phyloP scores from a whole-genome alignment of 2,113 vertebrate species.

The Vulpes vulpes region DNA sequence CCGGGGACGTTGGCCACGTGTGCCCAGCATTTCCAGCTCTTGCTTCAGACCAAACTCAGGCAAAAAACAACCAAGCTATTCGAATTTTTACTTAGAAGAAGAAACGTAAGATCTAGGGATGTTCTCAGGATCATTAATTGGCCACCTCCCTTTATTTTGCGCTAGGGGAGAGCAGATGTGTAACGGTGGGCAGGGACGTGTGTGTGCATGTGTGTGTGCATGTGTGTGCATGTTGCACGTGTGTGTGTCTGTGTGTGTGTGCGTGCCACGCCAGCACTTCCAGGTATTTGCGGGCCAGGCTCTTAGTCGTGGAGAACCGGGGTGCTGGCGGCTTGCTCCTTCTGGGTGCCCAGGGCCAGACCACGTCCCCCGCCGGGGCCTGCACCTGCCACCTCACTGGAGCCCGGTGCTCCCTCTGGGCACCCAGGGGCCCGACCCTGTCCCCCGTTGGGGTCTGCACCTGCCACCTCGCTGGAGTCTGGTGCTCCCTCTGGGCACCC shows the following conservation, averaged over 20 bases:
- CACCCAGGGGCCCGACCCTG: too few species aligned
- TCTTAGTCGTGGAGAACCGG: background rate
- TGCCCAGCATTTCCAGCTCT: background rate
- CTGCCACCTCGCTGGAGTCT: too few species aligned
- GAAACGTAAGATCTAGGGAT: background rate
- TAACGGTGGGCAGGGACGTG: accelerated
- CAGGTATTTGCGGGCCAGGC: background rate
- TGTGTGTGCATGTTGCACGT: too few species aligned
- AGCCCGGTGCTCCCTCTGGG: too few species aligned
- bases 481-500: too few species aligned
- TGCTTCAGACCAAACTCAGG: background rate
- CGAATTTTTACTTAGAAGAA: constrained; percentile 6
- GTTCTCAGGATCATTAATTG: background rate
- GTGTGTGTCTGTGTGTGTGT: background rate
- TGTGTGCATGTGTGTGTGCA: accelerated
- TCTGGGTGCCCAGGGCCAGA: too few species aligned
- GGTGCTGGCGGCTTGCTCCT: too few species aligned
- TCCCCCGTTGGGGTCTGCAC: too few species aligned
- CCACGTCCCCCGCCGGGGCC: too few species aligned
- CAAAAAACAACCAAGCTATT: background rate
- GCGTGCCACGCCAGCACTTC: background rate
- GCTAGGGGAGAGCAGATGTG: background rate
- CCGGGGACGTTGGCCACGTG: background rate
- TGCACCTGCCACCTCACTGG: too few species aligned
- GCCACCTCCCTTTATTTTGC: background rate